Percentiles rank a stretch among this genome's conserved stretches.
Evolutionary conservation across 2,797 vertebrate genomes (phyloP).

Genomic region (Bryconaethiops microstoma): DNA sequence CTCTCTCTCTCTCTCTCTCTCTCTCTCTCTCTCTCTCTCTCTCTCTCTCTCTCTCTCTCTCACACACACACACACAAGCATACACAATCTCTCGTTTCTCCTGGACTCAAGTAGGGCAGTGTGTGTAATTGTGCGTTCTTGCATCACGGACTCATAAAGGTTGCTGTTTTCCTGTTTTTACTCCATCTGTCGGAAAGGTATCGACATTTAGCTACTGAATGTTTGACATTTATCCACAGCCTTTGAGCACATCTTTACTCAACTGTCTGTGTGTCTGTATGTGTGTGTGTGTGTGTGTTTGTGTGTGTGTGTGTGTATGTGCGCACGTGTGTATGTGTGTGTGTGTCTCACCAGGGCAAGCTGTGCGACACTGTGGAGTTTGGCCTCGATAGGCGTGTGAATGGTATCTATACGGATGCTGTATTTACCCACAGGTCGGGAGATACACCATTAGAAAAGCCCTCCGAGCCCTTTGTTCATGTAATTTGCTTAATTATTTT

Average conservation of each 20-base stretch:
- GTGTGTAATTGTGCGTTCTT: slow-evolving; percentile 82
- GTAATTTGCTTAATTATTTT: slow-evolving; percentile 80
- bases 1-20: not conserved
- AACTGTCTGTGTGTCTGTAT: not conserved
- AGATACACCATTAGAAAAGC: slow-evolving; percentile 73
- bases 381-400: slow-evolving; percentile 57
- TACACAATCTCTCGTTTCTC: slow-evolving; percentile 16
- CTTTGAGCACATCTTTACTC: slow-evolving; percentile 31
- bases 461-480: slow-evolving; percentile 76
- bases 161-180: slow-evolving; percentile 34
- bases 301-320: slow-evolving; percentile 18
- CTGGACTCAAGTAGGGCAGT: slow-evolving; percentile 59
- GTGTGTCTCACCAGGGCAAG: slow-evolving; percentile 3
- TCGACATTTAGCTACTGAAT: slow-evolving; percentile 55
- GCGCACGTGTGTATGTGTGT: slow-evolving; percentile 7
- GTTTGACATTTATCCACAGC: slow-evolving; percentile 58
- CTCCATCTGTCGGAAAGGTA: slow-evolving; percentile 50
- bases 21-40: not conserved
- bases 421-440: slow-evolving; percentile 73
- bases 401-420: slow-evolving; percentile 62
- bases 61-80: too few species aligned
- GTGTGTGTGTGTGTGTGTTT: slow-evolving; percentile 18
- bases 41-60: not conserved
- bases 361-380: slow-evolving; percentile 1
- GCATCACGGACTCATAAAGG: slow-evolving; percentile 71